A percentile compares a stretch with the other conserved stretches of the same genome.
phyloP scores from a whole-genome alignment of 2,113 vertebrate species.

The Origma solitaria region DNA sequence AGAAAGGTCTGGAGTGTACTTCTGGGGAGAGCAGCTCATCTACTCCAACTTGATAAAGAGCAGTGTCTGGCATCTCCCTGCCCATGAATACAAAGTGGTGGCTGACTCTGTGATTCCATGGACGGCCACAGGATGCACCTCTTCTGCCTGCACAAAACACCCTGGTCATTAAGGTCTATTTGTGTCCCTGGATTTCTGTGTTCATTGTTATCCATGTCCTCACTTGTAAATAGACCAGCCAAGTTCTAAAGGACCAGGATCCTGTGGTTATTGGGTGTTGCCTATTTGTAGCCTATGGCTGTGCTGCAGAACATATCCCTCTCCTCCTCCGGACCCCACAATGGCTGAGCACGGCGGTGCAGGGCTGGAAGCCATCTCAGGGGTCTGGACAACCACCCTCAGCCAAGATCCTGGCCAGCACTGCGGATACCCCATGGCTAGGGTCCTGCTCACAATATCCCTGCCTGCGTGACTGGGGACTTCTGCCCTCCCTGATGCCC shows the following conservation, averaged over 20 bases:
- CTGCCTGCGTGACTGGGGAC: neutral
- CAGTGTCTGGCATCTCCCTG: neutral
- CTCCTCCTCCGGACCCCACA: neutral
- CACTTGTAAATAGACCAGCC: neutral
- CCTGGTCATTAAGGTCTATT: neutral
- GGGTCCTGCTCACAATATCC: neutral
- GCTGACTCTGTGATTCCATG: neutral
- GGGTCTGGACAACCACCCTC: neutral
- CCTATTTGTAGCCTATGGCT: neutral
- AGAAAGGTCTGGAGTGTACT: neutral
- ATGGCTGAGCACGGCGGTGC: accelerated
- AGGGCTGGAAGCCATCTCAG: neutral
- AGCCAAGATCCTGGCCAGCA: neutral
- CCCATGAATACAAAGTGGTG: neutral
- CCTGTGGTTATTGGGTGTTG: accelerated
- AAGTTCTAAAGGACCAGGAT: neutral
- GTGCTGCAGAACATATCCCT: neutral
- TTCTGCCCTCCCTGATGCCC: neutral
- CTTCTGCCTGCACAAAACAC: neutral
- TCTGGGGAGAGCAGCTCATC: neutral
- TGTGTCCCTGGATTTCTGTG: neutral
- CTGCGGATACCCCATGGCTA: accelerated
- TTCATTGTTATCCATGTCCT: neutral
- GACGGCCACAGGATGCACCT: neutral
- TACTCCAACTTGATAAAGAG: neutral